phyloP scores from a whole-genome alignment of 2,888 invertebrate species.

The Beris chalybata region DNA sequence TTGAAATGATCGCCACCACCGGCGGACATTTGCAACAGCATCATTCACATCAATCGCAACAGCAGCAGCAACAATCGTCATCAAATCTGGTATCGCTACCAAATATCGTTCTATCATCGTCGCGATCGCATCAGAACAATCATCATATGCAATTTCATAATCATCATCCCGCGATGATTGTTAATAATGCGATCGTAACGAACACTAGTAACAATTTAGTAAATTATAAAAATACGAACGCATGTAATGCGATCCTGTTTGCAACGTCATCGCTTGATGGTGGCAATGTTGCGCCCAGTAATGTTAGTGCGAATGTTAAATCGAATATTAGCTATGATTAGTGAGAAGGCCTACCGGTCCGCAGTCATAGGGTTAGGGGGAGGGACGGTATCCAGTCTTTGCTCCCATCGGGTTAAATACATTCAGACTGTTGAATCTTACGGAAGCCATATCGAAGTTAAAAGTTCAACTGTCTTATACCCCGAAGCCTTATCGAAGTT shows the following conservation, averaged over 20 bases:
- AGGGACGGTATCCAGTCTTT: background rate
- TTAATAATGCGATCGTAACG: constrained; percentile 40
- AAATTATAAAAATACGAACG: constrained; percentile 37
- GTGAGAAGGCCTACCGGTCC: no score
- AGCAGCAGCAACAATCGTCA: constrained; percentile 48
- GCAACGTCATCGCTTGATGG: constrained; percentile 32
- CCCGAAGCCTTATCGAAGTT: no score
- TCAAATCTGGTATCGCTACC: constrained; percentile 30
- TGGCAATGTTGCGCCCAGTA: constrained; percentile 12
- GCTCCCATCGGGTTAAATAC: no score
- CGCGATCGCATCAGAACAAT: constrained; percentile 50
- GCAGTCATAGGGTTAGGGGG: constrained; percentile 2
- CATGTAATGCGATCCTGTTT: constrained; percentile 33
- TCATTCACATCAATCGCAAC: constrained; percentile 32
- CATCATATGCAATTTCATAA: constrained; percentile 39
- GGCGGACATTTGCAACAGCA: background rate
- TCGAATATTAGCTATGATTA: constrained; percentile 34
- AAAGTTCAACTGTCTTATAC: no score
- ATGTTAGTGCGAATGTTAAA: constrained; percentile 27
- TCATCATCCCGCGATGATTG: constrained; percentile 58
- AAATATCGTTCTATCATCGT: constrained; percentile 2
- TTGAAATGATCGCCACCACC: constrained; percentile 31
- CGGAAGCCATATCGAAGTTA: no score
- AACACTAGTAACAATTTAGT: constrained; percentile 35
- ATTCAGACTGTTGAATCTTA: no score